phyloP scores from a whole-genome alignment of 2,888 invertebrate genomes.

The Psylliodes chrysocephalus region DNA sequence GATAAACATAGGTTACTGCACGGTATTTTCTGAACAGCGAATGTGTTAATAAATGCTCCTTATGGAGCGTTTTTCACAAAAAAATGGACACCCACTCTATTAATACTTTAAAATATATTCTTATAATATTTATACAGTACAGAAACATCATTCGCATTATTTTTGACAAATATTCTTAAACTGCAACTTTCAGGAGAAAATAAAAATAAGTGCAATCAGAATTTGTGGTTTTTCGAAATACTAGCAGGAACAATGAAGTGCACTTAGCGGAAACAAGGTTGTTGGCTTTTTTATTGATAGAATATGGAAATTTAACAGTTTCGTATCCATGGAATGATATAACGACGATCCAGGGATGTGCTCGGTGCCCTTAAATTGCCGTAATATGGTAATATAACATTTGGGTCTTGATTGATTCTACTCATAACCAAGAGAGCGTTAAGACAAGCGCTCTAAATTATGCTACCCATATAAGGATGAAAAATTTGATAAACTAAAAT shows the following conservation, averaged over 20 bases:
- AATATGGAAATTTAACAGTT: conserved; percentile 16
- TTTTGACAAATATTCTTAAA: no score
- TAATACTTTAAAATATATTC: no score
- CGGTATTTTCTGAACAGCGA: no score
- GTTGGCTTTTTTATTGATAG: conserved; percentile 12
- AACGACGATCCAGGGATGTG: neutral
- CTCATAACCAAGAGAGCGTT: neutral
- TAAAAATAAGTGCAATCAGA: conserved; percentile 12
- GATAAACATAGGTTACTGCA: no score
- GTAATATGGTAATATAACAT: conserved; percentile 19
- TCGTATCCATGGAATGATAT: conserved; percentile 9
- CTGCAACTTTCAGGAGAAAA: neutral
- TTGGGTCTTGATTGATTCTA: conserved; percentile 12
- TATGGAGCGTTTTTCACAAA: no score
- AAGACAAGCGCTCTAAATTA: neutral
- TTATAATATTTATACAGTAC: no score
- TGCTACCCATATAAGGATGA: no score
- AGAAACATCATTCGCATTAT: no score
- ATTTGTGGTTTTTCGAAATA: conserved; percentile 15
- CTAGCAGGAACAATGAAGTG: conserved; percentile 16
- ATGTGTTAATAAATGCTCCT: no score
- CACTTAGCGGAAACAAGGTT: conserved; percentile 21
- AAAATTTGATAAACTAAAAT: no score
- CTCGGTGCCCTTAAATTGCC: conserved; percentile 5
- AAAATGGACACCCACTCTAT: no score